Evolutionary conservation across 2,113 vertebrate species (phyloP).

Genomic region (Numenius arquata): DNA sequence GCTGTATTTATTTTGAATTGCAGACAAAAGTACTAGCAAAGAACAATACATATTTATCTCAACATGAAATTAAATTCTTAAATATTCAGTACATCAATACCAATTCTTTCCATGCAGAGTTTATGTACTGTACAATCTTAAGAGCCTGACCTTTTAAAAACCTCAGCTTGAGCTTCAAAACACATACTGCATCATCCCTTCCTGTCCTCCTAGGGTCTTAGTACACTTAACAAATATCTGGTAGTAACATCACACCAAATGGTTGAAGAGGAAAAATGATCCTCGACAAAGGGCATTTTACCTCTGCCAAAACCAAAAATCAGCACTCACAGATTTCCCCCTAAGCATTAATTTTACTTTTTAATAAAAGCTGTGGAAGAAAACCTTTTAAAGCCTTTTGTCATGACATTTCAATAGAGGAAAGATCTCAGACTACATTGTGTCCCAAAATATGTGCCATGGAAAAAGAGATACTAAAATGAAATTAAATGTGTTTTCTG

Average conservation of each 20-base stretch:
- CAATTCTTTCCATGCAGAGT: background rate
- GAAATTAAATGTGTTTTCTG: background rate
- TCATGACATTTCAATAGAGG: background rate
- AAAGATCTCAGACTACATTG: background rate
- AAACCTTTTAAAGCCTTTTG: background rate
- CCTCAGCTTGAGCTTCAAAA: background rate
- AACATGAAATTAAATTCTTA: background rate
- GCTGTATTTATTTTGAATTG: background rate
- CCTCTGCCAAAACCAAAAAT: background rate
- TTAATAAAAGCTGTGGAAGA: background rate
- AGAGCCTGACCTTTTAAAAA: background rate
- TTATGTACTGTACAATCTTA: rapidly evolving
- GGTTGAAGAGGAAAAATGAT: background rate
- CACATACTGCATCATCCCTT: background rate
- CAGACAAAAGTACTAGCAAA: background rate
- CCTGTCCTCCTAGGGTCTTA: background rate
- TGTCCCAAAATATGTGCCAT: background rate
- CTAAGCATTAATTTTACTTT: background rate
- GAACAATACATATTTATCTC: background rate
- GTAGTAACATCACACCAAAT: background rate
- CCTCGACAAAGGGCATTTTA: background rate
- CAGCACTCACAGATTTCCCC: background rate
- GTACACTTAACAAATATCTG: background rate
- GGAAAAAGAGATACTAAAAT: background rate
- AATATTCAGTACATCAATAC: background rate